Percentiles rank a stretch among this genome's conserved stretches.
These are phyloP conservation scores for Oreocharis arfaki DNA, from an alignment of 2,113 vertebrate species.

Conservation along the genomic window DNA sequence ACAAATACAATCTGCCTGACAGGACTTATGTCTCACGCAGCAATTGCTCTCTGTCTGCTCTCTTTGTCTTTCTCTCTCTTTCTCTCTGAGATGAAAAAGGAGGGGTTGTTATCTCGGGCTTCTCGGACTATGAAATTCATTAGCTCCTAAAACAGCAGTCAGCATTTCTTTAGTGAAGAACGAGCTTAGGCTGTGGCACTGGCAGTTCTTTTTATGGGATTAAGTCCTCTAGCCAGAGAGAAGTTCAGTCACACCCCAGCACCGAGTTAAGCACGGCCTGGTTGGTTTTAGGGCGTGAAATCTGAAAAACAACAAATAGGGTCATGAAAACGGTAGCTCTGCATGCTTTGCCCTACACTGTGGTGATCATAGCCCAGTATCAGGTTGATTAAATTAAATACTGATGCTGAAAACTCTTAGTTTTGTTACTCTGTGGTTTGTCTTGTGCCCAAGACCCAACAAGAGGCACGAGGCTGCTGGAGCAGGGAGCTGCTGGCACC, in stretches of 20 bases:
- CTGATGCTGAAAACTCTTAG: neutral
- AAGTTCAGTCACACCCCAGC: neutral
- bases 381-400: neutral
- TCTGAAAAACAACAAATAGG: neutral
- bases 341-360: neutral
- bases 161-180: neutral
- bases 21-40: neutral
- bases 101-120: neutral
- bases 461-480: neutral
- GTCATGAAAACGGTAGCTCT: neutral
- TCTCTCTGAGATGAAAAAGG: constrained; percentile 25
- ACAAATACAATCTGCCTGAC: neutral
- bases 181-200: neutral
- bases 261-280: neutral
- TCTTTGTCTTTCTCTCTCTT: constrained; percentile 62
- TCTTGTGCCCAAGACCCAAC: neutral
- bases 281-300: neutral
- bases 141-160: neutral
- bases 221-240: neutral
- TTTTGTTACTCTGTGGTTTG: neutral
- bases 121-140: constrained; percentile 10
- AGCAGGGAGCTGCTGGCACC: neutral
- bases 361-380: neutral
- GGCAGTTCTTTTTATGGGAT: neutral
- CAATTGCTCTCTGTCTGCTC: constrained; percentile 39